Conservation (phyloP, 2,113 vertebrate genomes). For the Elaphurus davidianus region DNA sequence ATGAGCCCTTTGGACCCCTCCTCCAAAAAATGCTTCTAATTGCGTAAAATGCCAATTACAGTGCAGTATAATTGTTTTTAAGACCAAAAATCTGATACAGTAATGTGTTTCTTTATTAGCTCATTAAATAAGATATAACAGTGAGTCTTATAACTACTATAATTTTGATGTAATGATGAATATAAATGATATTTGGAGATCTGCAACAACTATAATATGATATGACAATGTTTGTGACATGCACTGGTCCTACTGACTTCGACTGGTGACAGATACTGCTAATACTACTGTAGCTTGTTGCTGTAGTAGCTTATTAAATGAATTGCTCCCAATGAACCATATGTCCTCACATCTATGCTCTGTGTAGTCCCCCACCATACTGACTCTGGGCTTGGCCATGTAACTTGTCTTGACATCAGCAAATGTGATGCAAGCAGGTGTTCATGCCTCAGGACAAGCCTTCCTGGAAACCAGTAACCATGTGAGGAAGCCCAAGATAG, state of each 20-base stretch:
- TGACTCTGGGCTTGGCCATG: neutral
- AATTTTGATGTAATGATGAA: neutral
- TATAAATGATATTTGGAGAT: neutral
- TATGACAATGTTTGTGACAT: slow-evolving; percentile 27
- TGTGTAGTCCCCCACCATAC: neutral
- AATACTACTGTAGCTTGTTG: neutral
- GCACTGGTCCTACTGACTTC: neutral
- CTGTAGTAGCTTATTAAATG: neutral
- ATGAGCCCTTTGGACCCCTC: neutral
- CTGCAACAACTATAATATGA: neutral
- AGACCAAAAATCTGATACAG: neutral
- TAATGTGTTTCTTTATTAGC: slow-evolving; percentile 3
- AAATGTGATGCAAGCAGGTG: neutral
- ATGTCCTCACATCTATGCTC: neutral
- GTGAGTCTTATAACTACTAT: neutral
- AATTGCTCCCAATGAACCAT: neutral
- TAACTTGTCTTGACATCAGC: slow-evolving; percentile 1
- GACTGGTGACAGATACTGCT: neutral
- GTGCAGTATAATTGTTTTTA: neutral
- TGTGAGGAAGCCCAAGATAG: neutral
- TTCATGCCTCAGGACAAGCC: neutral
- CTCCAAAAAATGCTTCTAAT: slow-evolving; percentile 26
- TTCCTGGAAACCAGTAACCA: neutral
- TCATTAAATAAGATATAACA: neutral
- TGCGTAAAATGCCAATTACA: neutral